These are phyloP conservation scores for Stictonetta naevosa DNA, from an alignment of 2,113 vertebrate species.

Conservation along the genomic window DNA sequence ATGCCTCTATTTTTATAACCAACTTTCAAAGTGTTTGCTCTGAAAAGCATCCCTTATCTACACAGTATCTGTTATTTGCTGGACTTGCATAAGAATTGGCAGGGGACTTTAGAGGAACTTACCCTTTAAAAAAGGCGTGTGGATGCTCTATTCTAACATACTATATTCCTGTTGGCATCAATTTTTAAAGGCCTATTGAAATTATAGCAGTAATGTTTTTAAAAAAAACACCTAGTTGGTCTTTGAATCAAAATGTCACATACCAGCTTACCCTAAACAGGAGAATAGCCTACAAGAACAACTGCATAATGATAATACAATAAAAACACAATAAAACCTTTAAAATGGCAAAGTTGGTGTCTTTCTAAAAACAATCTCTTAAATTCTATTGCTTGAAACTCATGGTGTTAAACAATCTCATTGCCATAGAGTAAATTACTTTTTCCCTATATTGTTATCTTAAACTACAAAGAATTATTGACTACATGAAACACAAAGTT, in stretches of 20 bases:
- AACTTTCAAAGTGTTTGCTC: not conserved
- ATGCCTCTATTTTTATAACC: slow-evolving; percentile 10
- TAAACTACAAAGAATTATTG: not conserved
- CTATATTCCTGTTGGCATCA: not conserved
- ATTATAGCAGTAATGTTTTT: not conserved
- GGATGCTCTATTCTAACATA: not conserved
- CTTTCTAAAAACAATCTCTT: not conserved
- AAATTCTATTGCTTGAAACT: not conserved
- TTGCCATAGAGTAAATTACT: not conserved
- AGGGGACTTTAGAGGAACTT: not conserved
- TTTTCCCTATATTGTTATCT: not conserved
- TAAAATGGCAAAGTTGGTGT: not conserved
- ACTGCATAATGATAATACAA: not conserved
- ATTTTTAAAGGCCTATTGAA: not conserved
- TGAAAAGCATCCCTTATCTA: not conserved
- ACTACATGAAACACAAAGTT: slow-evolving; percentile 15
- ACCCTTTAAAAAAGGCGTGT: not conserved
- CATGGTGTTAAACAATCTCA: not conserved
- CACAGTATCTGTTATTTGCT: not conserved
- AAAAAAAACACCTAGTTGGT: not conserved
- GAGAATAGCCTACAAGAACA: not conserved
- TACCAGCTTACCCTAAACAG: not conserved
- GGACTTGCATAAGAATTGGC: not conserved
- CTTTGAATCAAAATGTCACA: not conserved
- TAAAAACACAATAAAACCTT: not conserved